Evolutionary conservation across 2,113 vertebrate species (phyloP).

Genomic region (Ophthalmotilapia sp.): DNA sequence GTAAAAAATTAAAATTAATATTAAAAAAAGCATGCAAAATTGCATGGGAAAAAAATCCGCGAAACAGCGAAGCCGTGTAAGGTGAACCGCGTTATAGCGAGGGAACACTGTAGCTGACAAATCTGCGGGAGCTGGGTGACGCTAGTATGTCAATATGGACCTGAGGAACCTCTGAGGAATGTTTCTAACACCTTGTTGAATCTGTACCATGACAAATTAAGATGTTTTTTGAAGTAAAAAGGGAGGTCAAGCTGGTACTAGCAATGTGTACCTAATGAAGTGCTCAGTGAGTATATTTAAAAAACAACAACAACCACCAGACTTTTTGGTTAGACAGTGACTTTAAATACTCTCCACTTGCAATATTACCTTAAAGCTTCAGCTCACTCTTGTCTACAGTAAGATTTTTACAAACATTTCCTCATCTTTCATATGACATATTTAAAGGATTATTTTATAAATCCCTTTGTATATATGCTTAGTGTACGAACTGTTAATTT

Average conservation of each 20-base stretch:
- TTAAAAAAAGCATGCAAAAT: neutral
- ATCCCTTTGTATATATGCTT: neutral
- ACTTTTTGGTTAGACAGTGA: neutral
- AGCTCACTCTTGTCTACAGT: neutral
- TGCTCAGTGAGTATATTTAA: neutral
- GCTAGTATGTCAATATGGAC: neutral
- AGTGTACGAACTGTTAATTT: neutral
- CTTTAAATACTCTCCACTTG: neutral
- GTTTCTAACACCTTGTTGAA: neutral
- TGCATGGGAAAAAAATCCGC: neutral
- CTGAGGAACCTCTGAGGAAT: neutral
- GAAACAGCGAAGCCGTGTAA: neutral
- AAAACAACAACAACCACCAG: neutral
- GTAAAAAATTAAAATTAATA: neutral
- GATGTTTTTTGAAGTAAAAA: neutral
- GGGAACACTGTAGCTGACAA: neutral
- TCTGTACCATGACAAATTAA: neutral
- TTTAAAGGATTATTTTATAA: neutral
- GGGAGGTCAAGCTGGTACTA: neutral
- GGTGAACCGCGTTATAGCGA: neutral
- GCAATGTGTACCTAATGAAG: neutral
- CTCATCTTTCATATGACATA: neutral
- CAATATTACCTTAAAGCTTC: neutral
- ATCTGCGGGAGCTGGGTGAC: neutral
- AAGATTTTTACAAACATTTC: neutral